These are phyloP conservation scores for Heliconius hewitsoni DNA, from an alignment of 1,140 invertebrate genomes.

Conservation along the genomic window DNA sequence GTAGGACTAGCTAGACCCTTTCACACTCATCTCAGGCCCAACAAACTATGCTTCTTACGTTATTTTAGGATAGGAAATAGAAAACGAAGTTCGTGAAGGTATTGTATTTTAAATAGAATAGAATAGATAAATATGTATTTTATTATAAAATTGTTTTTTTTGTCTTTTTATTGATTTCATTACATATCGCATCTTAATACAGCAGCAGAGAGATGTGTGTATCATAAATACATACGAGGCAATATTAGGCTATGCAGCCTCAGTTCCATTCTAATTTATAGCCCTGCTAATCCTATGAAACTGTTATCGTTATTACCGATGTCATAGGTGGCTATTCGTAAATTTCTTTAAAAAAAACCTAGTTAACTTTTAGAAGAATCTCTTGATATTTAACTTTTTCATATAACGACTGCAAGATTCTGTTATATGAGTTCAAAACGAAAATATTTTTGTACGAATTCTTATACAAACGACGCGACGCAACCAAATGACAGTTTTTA, in stretches of 20 bases:
- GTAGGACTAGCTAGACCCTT: too few species aligned
- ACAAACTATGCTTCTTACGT: too few species aligned
- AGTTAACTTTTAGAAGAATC: too few species aligned
- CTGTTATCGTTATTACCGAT: not conserved
- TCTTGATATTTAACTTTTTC: not conserved
- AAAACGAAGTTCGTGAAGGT: too few species aligned
- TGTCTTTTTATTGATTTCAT: too few species aligned
- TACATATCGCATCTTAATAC: too few species aligned
- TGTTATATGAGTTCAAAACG: not conserved
- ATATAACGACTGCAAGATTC: not conserved
- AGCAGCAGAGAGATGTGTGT: too few species aligned
- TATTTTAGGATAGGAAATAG: too few species aligned
- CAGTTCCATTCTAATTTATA: slow-evolving; percentile 5
- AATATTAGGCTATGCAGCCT: not conserved
- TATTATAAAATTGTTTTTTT: too few species aligned
- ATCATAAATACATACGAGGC: not conserved
- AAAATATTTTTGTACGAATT: not conserved
- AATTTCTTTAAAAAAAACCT: not conserved
- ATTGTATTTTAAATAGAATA: too few species aligned
- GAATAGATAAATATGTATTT: too few species aligned
- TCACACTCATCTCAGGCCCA: too few species aligned
- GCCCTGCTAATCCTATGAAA: not conserved
- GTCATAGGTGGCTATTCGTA: not conserved
- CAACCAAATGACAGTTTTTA: not conserved
- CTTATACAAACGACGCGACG: not conserved